These are phyloP conservation scores for Rhopalosiphum padi DNA, from an alignment of 1,140 invertebrate genomes.

Conservation along the genomic window DNA sequence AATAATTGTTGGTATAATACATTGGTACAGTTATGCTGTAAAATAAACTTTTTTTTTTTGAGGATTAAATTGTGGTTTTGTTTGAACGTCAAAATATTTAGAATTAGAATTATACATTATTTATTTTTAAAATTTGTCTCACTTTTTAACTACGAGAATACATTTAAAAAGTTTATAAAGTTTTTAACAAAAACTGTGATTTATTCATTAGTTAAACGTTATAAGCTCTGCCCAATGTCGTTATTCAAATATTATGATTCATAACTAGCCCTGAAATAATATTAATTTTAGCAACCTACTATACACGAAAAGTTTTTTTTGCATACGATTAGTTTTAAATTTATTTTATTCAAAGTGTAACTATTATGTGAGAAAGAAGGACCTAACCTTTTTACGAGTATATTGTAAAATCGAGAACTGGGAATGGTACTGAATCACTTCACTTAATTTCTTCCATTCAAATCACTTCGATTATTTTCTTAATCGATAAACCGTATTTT, in stretches of 20 bases:
- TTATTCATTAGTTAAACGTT: conserved; percentile 13
- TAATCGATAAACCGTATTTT: no score
- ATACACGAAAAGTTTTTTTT: not conserved
- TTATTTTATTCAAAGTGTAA: not conserved
- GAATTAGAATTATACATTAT: conserved; percentile 1
- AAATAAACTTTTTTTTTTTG: not conserved
- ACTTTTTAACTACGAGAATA: not conserved
- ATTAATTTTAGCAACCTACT: not conserved
- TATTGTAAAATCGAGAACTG: not conserved
- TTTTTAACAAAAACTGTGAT: not conserved
- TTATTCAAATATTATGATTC: not conserved
- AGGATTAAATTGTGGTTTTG: no score
- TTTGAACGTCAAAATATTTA: not conserved
- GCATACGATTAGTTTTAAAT: not conserved
- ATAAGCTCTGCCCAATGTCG: not conserved
- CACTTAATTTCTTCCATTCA: no score
- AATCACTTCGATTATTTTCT: no score
- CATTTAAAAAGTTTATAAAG: not conserved
- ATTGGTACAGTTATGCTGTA: not conserved
- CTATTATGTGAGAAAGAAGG: not conserved
- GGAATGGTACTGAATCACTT: not conserved
- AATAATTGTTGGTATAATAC: not conserved
- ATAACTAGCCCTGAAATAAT: not conserved
- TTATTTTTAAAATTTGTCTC: not conserved
- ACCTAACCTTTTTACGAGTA: not conserved